phyloP scores from a whole-genome alignment of 2,888 invertebrate genomes.

The Lasiommata megera region DNA sequence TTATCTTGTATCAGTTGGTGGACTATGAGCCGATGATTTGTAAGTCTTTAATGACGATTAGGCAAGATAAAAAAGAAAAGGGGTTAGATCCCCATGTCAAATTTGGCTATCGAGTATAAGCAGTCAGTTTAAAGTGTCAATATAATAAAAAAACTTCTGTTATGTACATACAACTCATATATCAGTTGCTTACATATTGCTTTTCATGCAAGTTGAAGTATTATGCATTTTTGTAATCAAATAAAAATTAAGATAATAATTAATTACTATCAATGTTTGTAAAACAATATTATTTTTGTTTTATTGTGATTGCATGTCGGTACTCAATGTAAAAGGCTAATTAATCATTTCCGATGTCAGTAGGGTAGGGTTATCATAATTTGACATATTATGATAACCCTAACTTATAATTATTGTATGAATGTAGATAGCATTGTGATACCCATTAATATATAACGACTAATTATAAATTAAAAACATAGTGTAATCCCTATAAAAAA shows the following conservation, averaged over 20 bases:
- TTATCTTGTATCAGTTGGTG: too few relatives aligned
- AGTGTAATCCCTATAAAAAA: background rate
- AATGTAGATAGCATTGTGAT: background rate
- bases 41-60: too few relatives aligned
- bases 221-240: background rate
- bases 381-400: too few relatives aligned
- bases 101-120: too few relatives aligned
- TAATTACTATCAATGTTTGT: background rate
- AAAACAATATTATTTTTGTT: conserved; percentile 1
- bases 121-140: too few relatives aligned
- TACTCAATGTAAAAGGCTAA: background rate
- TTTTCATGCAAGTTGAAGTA: background rate
- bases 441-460: background rate
- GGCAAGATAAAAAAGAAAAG: too few relatives aligned
- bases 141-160: too few relatives aligned
- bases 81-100: too few relatives aligned
- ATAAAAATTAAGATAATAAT: background rate
- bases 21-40: too few relatives aligned
- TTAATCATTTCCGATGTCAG: background rate
- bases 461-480: background rate
- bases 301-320: conserved; percentile 1
- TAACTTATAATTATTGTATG: background rate
- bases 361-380: background rate
- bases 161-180: background rate
- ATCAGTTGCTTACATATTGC: background rate